Evolutionary conservation across 2,888 invertebrate species (phyloP).

Genomic region (Rutpela maculata): DNA sequence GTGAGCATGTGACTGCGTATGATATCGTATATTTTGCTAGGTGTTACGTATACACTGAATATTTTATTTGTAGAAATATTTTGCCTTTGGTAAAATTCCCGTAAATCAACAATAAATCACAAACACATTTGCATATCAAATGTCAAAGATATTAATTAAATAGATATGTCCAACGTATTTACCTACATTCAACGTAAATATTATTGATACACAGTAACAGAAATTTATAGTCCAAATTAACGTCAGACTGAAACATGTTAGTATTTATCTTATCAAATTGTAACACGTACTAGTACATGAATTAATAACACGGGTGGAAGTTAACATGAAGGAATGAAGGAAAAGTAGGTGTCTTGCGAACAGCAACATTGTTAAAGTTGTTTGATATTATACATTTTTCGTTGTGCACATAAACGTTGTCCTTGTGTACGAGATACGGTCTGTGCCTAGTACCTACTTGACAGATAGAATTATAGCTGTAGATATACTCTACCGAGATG

Average conservation of each 20-base stretch:
- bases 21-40: not conserved
- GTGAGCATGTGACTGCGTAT: not conserved
- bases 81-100: not conserved
- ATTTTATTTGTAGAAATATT: not conserved
- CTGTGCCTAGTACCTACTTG: slow-evolving; percentile 71
- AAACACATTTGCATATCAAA: slow-evolving; percentile 24
- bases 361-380: slow-evolving; percentile 69
- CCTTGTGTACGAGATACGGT: slow-evolving; percentile 68
- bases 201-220: slow-evolving; percentile 47
- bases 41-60: not conserved
- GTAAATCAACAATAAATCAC: not conserved
- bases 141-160: slow-evolving; percentile 45
- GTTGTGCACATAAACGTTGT: slow-evolving; percentile 69
- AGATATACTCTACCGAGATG: slow-evolving; percentile 72
- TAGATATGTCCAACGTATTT: slow-evolving; percentile 40
- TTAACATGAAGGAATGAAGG: slow-evolving; percentile 42
- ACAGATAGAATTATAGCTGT: slow-evolving; percentile 69
- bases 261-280: slow-evolving; percentile 44
- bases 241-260: slow-evolving; percentile 45
- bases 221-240: slow-evolving; percentile 41
- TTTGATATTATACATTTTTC: slow-evolving; percentile 70
- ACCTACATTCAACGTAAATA: slow-evolving; percentile 47
- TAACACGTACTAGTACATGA: slow-evolving; percentile 35
- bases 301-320: slow-evolving; percentile 40
- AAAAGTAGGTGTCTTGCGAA: slow-evolving; percentile 69